Evolutionary conservation across 2,888 invertebrate species (phyloP).

Genomic region (Dendrolimus houi): DNA sequence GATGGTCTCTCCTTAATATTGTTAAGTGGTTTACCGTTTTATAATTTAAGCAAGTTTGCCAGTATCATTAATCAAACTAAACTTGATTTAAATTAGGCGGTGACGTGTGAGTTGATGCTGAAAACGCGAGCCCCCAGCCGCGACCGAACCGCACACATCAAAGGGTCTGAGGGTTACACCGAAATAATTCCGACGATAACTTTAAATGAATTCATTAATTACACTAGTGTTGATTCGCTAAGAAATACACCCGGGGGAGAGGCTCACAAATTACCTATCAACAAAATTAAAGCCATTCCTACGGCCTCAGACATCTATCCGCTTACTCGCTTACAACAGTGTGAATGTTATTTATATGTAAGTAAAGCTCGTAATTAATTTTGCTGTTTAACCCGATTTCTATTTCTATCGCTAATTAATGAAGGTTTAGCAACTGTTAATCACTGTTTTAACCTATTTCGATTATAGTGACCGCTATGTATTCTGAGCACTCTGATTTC

Average conservation of each 20-base stretch:
- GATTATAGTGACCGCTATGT: no score
- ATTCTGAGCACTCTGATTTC: no score
- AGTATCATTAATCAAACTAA: constrained; percentile 42
- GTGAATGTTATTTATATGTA: constrained; percentile 35
- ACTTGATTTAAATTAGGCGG: constrained; percentile 34
- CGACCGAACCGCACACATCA: constrained; percentile 42
- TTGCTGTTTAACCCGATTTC: constrained; percentile 22
- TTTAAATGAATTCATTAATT: constrained; percentile 70
- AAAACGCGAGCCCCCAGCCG: constrained; percentile 17
- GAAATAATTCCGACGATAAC: constrained; percentile 37
- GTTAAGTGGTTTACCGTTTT: not conserved
- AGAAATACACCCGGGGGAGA: constrained; percentile 49
- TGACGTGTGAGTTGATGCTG: constrained; percentile 28
- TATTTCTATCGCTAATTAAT: constrained; percentile 24
- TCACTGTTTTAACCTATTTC: no score
- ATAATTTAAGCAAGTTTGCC: constrained; percentile 15
- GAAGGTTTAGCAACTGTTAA: constrained; percentile 10
- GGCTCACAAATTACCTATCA: constrained; percentile 55
- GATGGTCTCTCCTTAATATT: not conserved
- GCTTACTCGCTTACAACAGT: constrained; percentile 33
- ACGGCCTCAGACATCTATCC: constrained; percentile 39
- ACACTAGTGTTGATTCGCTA: constrained; percentile 67
- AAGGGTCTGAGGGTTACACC: constrained; percentile 34
- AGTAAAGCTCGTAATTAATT: constrained; percentile 28
- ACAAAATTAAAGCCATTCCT: constrained; percentile 48